Evolutionary conservation across 2,113 vertebrate species (phyloP).

Genomic region (Egretta garzetta): DNA sequence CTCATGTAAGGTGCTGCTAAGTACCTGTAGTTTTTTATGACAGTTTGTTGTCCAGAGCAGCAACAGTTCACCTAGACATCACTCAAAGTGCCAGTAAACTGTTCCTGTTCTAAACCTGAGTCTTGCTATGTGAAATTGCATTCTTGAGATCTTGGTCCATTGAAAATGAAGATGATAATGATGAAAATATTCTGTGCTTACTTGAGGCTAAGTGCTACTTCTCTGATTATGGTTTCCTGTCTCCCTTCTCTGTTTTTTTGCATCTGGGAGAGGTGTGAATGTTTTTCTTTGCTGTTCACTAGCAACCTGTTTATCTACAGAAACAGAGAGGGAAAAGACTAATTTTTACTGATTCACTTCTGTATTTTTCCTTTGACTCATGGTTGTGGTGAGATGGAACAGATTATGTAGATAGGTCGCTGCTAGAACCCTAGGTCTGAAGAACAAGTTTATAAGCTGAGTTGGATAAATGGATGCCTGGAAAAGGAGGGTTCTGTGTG

Average conservation of each 20-base stretch:
- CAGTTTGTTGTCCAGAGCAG: background rate
- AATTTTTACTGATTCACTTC: background rate
- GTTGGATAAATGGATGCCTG: background rate
- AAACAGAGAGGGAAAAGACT: background rate
- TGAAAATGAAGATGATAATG: background rate
- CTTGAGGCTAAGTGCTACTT: background rate
- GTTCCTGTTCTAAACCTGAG: background rate
- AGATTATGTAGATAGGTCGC: background rate
- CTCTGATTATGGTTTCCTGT: background rate
- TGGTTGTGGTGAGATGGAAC: background rate
- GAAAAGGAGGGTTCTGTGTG: background rate
- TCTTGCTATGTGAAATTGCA: background rate
- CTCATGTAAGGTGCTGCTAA: background rate
- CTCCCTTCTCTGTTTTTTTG: background rate
- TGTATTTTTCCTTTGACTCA: background rate
- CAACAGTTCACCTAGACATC: background rate
- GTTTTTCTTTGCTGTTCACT: background rate
- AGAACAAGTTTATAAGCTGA: background rate
- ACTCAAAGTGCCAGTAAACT: background rate
- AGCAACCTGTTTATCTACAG: background rate
- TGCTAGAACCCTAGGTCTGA: background rate
- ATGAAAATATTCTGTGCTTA: background rate
- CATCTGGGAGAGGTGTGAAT: background rate
- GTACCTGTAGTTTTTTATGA: background rate
- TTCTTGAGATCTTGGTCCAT: background rate